Evolutionary conservation across 2,888 invertebrate genomes (phyloP), one percentile per base, ranked within the genome.

Genomic region (Nephrocerus scutellatus): DNA sequence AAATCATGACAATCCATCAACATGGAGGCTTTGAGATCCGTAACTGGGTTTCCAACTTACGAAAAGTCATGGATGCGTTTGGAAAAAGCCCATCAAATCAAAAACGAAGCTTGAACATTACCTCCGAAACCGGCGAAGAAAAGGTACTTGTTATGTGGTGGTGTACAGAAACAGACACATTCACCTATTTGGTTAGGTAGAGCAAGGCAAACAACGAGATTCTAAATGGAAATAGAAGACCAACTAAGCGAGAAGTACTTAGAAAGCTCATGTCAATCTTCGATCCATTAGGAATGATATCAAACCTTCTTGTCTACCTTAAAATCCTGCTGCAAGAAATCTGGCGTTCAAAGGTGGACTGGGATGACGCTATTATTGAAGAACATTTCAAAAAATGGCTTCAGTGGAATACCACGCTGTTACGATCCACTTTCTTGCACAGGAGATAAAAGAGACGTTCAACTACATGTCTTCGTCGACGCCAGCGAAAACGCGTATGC

Each of bases 281-380:
- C 12, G 24, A 24, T 9, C 32, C 39, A 9, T 26, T 33, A n/a
- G 33, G 28, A 3, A n/a, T 39, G 10, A 12, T 39, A 16, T 31
- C 20, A 12, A 31, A 26, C 25, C 28, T 16, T 10, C 19, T 32
- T 7, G 28, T 30, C 6, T 24, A 23, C 25, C 16, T 22, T 10
- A 39, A 39, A 18, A 32, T 39, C 7, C 20, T 32, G 4, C 9
- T 38, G 24, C 33, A 39, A 31, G 32, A 39, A n/a, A 26, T 39
- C 9, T 38, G 38, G 38, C 26, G 38, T 18, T 38, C 36, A 4
- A 30, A 23, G 6, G 30, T 30, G 12, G 15, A 26, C 15, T 38
- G 23, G 29, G 32, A 42, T 9, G 30, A 29, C 13, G 35, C 34
- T 3, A 10, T 37, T 2, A 19, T 3, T 14, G 19, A 16, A 22